Conservation (phyloP, 2,113 vertebrate genomes). For the Campylomormyrus tamandua region DNA sequence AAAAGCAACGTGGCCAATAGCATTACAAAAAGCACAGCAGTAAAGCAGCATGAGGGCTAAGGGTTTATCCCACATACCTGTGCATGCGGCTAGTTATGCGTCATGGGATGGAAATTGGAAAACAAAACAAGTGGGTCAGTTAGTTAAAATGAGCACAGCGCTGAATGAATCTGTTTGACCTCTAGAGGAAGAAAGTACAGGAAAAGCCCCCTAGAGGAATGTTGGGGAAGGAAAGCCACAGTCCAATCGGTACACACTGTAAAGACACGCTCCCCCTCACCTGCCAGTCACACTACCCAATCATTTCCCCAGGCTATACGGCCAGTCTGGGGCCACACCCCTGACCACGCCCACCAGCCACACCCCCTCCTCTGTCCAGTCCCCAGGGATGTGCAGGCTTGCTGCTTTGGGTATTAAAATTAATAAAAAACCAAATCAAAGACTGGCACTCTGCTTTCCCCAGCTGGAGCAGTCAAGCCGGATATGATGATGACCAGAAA, state of each 20-base stretch:
- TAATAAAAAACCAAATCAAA: background rate
- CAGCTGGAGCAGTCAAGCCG: background rate
- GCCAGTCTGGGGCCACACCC: background rate
- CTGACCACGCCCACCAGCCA: background rate
- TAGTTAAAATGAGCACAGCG: slow-evolving; percentile 16
- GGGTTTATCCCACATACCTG: slow-evolving; percentile 46
- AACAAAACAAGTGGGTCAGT: slow-evolving; percentile 27
- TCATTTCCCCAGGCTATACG: background rate
- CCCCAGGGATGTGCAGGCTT: background rate
- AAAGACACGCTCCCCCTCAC: background rate
- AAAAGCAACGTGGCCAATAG: background rate
- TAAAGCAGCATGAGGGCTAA: background rate
- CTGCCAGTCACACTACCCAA: background rate
- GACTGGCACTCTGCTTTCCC: background rate
- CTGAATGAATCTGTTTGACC: slow-evolving; percentile 9
- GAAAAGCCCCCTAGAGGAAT: background rate
- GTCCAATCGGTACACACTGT: background rate
- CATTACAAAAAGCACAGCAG: background rate
- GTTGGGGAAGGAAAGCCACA: background rate
- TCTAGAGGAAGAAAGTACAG: background rate
- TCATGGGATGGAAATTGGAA: slow-evolving; percentile 26
- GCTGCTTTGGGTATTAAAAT: background rate
- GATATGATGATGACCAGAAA: background rate
- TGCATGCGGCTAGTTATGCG: slow-evolving; percentile 44
- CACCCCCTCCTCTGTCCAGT: background rate